Percentiles rank a stretch among this genome's conserved stretches.
These are phyloP conservation scores for Holotrichia oblita DNA, from an alignment of 1,140 invertebrate species.

Conservation along the genomic window DNA sequence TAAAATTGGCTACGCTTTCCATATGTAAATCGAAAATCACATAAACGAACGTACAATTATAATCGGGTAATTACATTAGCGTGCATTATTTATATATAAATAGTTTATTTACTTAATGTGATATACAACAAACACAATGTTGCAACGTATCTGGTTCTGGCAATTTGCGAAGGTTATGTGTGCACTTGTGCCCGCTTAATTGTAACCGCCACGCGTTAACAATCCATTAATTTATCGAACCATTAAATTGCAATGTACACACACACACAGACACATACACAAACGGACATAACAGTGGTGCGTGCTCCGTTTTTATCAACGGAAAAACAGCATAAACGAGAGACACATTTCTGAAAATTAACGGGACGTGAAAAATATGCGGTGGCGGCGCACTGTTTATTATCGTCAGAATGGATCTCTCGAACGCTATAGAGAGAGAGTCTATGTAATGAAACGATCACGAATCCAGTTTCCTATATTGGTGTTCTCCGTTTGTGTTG, in stretches of 20 bases:
- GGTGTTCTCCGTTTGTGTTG: neutral
- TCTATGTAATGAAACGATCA: constrained; percentile 19
- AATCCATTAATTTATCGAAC: constrained; percentile 41
- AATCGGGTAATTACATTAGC: neutral
- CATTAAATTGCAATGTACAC: constrained; percentile 34
- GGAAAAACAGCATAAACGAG: constrained; percentile 16
- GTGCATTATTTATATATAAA: constrained; percentile 4
- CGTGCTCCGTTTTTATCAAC: constrained; percentile 28
- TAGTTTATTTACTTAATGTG: constrained; percentile 1
- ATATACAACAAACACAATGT: neutral
- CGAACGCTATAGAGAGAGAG: neutral
- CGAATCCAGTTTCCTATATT: constrained; percentile 24
- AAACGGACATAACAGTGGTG: neutral
- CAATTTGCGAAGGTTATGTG: constrained; percentile 2
- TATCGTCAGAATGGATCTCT: constrained; percentile 32
- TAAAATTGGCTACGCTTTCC: too few species aligned
- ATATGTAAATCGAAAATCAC: neutral
- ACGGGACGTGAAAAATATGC: constrained; percentile 33
- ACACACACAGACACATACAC: neutral
- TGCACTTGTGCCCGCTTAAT: constrained; percentile 28
- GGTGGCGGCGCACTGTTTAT: constrained; percentile 32
- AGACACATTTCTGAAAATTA: constrained; percentile 37
- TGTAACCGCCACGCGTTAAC: constrained; percentile 35
- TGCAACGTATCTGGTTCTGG: neutral
- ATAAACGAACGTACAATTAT: neutral